Percentiles rank a stretch among this genome's conserved stretches.
Conservation (phyloP, 2,888 invertebrate genomes). For the Lasioglossum figueresi region DNA sequence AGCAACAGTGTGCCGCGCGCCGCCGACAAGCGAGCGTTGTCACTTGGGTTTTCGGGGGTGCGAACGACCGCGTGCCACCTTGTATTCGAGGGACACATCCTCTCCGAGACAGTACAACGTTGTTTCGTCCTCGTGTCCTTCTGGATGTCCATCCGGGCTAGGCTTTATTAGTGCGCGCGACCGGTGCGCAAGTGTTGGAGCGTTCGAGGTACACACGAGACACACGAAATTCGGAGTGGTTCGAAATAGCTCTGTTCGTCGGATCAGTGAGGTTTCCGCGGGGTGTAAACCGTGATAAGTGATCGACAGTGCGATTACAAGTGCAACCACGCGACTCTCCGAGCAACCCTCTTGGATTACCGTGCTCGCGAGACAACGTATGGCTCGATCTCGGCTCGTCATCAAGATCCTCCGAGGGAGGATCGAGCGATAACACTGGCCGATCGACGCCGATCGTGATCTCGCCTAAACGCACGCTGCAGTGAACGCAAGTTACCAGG, state of each 20-base stretch:
- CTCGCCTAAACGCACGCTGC: neutral
- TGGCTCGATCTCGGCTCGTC: slow-evolving; percentile 31
- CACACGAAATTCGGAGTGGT: neutral
- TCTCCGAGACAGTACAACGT: neutral
- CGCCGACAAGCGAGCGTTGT: slow-evolving; percentile 71
- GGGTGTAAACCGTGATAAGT: slow-evolving; percentile 16
- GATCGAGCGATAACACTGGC: slow-evolving; percentile 14
- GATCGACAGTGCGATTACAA: slow-evolving; percentile 26
- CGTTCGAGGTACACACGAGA: neutral
- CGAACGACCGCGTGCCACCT: slow-evolving; percentile 15
- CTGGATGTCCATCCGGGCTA: neutral
- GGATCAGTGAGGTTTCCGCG: slow-evolving; percentile 24
- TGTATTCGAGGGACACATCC: neutral
- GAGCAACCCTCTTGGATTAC: slow-evolving; percentile 16
- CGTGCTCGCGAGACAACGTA: slow-evolving; percentile 25
- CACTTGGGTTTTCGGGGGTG: neutral
- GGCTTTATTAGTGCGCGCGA: neutral
- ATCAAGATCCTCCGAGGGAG: slow-evolving; percentile 2
- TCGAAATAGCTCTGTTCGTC: neutral
- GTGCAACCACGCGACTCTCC: slow-evolving; percentile 18
- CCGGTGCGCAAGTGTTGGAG: slow-evolving; percentile 1
- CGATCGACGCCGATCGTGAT: slow-evolving; percentile 14
- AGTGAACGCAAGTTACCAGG: slow-evolving; percentile 18
- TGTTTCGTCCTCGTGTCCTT: neutral
- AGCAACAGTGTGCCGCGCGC: slow-evolving; percentile 83